phyloP scores from a whole-genome alignment of 2,888 invertebrate species.

The Papilio demoleus region DNA sequence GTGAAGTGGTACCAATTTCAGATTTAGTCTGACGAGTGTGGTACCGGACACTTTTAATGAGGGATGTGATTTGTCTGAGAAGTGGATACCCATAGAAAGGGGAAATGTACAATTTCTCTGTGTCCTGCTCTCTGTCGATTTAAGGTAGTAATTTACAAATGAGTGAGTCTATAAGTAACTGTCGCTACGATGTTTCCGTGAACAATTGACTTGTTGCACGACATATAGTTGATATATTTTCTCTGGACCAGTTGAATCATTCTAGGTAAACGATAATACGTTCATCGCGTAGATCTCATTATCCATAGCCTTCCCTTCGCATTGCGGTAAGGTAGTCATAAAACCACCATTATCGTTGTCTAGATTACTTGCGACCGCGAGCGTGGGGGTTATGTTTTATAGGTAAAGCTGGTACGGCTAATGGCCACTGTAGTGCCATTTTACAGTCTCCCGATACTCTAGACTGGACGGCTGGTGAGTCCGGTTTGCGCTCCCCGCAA shows the following conservation, averaged over 20 bases:
- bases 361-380: conserved; percentile 57
- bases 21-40: too few species aligned
- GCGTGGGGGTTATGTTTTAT: conserved; percentile 55
- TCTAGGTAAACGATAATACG: conserved; percentile 55
- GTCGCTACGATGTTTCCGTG: too few species aligned
- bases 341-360: conserved; percentile 55
- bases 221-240: neutral
- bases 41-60: too few species aligned
- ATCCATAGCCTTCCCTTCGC: conserved; percentile 43
- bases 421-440: conserved; percentile 42
- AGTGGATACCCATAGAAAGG: too few species aligned
- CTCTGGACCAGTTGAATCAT: conserved; percentile 35
- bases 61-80: too few species aligned
- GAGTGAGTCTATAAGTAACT: too few species aligned
- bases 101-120: too few species aligned
- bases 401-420: conserved; percentile 44
- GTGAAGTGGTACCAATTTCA: too few species aligned
- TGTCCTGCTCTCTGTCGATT: too few species aligned
- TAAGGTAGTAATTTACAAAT: too few species aligned
- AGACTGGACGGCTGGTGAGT: conserved; percentile 39
- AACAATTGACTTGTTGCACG: neutral
- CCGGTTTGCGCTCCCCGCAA: conserved; percentile 38
- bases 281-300: conserved; percentile 45
- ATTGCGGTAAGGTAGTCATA: conserved; percentile 50
- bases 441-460: conserved; percentile 37